Evolutionary conservation across 37 sponge, comb jelly and placozoan genomes (phyloP).

Genomic region (Spongia lamella): DNA sequence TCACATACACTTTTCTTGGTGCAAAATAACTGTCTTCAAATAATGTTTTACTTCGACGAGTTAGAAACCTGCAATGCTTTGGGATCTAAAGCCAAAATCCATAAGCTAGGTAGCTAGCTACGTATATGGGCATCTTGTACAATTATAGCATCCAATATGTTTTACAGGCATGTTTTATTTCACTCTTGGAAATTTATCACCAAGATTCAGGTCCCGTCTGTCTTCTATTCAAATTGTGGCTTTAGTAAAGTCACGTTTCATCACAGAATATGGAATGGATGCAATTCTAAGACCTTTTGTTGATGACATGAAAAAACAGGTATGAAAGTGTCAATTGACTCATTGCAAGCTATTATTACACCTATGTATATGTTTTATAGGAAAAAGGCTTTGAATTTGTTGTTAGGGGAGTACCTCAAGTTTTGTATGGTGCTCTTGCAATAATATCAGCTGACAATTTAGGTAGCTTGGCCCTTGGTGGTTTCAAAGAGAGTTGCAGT

Average conservation of each 20-base stretch:
- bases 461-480: conserved; percentile 32
- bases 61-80: conserved; percentile 20
- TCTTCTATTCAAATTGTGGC: conserved; percentile 30
- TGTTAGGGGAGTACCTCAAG: neutral
- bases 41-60: conserved; percentile 27
- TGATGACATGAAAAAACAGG: conserved; percentile 44
- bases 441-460: conserved; percentile 50
- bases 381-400: conserved; percentile 18
- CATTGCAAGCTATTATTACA: too few relatives aligned
- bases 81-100: conserved; percentile 17
- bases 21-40: conserved; percentile 8
- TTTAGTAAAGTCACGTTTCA: neutral
- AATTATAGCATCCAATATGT: too few relatives aligned
- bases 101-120: conserved; percentile 35
- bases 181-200: conserved; percentile 38
- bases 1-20: conserved; percentile 9
- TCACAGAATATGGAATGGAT: conserved; percentile 26
- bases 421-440: conserved; percentile 29
- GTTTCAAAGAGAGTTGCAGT: conserved; percentile 50
- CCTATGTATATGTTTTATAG: conserved; percentile 12
- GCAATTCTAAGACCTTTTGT: conserved; percentile 30
- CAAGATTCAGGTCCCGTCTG: conserved; percentile 30
- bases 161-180: conserved; percentile 40
- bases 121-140: too few relatives aligned
- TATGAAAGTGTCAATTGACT: too few relatives aligned